Evolutionary conservation across 2,888 invertebrate species (phyloP).

Genomic region (Trichopoda pennipes): DNA sequence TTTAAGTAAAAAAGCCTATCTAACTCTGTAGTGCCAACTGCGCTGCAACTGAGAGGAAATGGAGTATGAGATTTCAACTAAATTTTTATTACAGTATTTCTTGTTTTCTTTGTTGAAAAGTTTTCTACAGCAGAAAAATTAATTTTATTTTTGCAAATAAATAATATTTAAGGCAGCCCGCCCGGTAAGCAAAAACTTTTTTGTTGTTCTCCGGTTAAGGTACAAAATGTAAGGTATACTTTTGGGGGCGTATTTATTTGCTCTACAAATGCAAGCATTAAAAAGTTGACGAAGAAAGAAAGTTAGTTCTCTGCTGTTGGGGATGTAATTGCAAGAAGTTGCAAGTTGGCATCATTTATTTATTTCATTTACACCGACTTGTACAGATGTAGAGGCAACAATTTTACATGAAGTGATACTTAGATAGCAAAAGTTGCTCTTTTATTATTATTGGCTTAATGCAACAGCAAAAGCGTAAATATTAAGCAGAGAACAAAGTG

Average conservation of each 20-base stretch:
- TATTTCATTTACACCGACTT: conserved; percentile 15
- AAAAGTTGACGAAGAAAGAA: background rate
- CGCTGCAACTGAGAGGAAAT: background rate
- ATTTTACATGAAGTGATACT: conserved; percentile 47
- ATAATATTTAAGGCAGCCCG: conserved; percentile 19
- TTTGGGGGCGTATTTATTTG: conserved; percentile 25
- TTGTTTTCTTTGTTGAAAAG: background rate
- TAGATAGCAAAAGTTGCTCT: conserved; percentile 8
- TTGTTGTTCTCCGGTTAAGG: background rate
- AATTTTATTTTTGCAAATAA: conserved; percentile 14
- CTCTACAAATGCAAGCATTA: conserved; percentile 2
- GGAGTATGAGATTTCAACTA: background rate
- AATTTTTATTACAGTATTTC: background rate
- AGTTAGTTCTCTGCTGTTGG: conserved; percentile 1
- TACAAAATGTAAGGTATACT: conserved; percentile 42
- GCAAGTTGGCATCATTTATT: conserved; percentile 29
- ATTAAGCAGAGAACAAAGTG: background rate
- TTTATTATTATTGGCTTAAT: background rate
- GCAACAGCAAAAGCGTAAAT: conserved; percentile 28
- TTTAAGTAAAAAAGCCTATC: too few species aligned
- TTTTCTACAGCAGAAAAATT: background rate
- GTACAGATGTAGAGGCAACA: conserved; percentile 40
- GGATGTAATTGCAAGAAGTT: background rate
- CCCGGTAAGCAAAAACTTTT: background rate
- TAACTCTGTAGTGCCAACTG: too few species aligned